Percentiles rank a stretch among this genome's conserved stretches.
These are phyloP conservation scores for Mugil cephalus DNA, from an alignment of 2,113 vertebrate genomes.

Conservation along the genomic window DNA sequence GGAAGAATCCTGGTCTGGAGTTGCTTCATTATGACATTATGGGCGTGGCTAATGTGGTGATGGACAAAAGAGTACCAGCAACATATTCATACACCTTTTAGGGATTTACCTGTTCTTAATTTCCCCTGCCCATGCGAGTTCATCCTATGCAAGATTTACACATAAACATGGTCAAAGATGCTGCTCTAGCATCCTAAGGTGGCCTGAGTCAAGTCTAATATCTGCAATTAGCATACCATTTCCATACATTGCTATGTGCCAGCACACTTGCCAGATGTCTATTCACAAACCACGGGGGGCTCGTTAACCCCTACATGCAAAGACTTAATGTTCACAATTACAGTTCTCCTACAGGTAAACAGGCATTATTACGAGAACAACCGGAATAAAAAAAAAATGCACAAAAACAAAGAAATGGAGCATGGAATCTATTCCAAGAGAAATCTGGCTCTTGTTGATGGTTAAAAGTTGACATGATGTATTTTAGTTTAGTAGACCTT, in stretches of 20 bases:
- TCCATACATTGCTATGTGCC: constrained; percentile 1
- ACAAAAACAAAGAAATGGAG: neutral
- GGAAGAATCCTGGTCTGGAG: too few species aligned
- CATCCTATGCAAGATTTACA: too few species aligned
- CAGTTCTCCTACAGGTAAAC: neutral
- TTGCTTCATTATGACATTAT: too few species aligned
- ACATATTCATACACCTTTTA: too few species aligned
- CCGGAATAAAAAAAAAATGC: too few species aligned
- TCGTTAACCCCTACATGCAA: neutral
- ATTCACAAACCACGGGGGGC: neutral
- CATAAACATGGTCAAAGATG: neutral
- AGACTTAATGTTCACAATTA: too few species aligned
- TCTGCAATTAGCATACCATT: neutral
- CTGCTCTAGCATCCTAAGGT: neutral
- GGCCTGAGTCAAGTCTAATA: neutral
- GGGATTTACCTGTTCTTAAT: too few species aligned
- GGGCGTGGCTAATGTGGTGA: too few species aligned
- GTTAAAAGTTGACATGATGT: constrained; percentile 29
- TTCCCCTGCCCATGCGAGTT: too few species aligned
- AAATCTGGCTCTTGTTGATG: constrained; percentile 13
- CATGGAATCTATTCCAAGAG: neutral
- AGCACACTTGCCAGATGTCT: constrained; percentile 2
- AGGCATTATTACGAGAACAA: too few species aligned
- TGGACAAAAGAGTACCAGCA: too few species aligned
- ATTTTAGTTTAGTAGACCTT: constrained; percentile 41